Evolutionary conservation across 2,797 vertebrate species (phyloP).

Genomic region (Chrosomus eos): DNA sequence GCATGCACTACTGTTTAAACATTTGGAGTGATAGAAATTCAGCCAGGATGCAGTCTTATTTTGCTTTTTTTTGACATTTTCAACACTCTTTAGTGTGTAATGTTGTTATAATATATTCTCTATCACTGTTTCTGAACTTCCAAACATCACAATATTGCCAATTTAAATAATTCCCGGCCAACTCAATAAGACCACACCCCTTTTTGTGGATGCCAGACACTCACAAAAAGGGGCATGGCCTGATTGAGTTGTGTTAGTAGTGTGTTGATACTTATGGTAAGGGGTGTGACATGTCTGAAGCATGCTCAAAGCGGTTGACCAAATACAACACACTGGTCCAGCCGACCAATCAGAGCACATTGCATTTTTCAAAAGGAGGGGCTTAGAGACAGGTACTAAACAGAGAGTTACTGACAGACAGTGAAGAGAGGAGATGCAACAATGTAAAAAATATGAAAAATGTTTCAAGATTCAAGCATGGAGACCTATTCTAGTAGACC

Average conservation of each 20-base stretch:
- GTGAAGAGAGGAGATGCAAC: neutral
- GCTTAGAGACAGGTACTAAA: neutral
- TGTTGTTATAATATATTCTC: neutral
- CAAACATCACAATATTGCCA: neutral
- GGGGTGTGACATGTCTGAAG: no score
- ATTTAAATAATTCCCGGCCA: neutral
- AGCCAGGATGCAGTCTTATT: neutral
- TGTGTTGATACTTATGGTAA: neutral
- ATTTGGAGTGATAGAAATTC: neutral
- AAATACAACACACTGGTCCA: neutral
- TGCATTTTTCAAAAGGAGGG: neutral
- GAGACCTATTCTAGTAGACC: no score
- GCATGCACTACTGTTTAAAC: neutral
- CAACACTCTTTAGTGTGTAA: neutral
- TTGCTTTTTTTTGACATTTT: neutral
- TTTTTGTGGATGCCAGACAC: neutral
- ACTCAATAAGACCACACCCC: no score
- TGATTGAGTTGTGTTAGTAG: neutral
- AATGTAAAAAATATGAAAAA: neutral
- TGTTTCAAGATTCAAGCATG: no score
- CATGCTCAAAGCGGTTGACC: no score
- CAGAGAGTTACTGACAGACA: neutral
- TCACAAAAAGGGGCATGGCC: neutral
- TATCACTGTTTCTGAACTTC: neutral
- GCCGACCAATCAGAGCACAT: neutral